Base-by-base conservation (phyloP, 2,113 vertebrate genomes). In the Triplophysa tibetana region DNA sequence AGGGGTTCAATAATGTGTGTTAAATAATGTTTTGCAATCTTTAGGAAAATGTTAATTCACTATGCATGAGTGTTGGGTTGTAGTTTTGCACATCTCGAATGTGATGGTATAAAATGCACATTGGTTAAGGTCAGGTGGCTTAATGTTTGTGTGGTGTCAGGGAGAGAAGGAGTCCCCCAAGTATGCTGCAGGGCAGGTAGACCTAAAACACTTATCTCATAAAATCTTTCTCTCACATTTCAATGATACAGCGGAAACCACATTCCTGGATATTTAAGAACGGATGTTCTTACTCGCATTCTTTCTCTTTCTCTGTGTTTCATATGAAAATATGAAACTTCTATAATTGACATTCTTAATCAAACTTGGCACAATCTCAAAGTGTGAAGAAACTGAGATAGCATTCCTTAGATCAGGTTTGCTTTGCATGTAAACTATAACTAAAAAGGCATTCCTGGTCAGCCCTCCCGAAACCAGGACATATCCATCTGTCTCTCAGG, bases 121-220 rank as follows among this genome's bases (percentile, higher is more conserved):
- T 26, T 3, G 6, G 45, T 45, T 54, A 21, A 64, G 10, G 16
- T 56, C n/a, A 48, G 16, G 23, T 23, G 23, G 5, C 16, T 56
- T 12, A 65, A 52, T 69, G 19, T 61, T 17, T 65, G n/a, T 54
- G 41, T 72, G 26, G 64, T 81, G 19, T 54, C 19, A 72, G n/a
- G 23, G 48, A 54, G 60, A 72, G 54, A 76, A 77, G 80, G 83
- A 77, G 69, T 80, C 64, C 84, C 80, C 38, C 8, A 85, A 70
- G 73, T 38, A 85, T 82, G 84, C 63, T 45, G 74, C 38, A 41
- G n/a, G 26, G 29, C 73, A 48, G 45, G 73, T 52, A 69, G 21
- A 17, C 24, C 33, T 56, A 1, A 56, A 41, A 29, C 10, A 26
- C 16, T 16, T 12, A 23, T 62, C 23, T 38, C 0, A 6, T 54